Evolutionary conservation across 2,888 invertebrate genomes (phyloP).

Genomic region (Heteromyza rotundicornis): DNA sequence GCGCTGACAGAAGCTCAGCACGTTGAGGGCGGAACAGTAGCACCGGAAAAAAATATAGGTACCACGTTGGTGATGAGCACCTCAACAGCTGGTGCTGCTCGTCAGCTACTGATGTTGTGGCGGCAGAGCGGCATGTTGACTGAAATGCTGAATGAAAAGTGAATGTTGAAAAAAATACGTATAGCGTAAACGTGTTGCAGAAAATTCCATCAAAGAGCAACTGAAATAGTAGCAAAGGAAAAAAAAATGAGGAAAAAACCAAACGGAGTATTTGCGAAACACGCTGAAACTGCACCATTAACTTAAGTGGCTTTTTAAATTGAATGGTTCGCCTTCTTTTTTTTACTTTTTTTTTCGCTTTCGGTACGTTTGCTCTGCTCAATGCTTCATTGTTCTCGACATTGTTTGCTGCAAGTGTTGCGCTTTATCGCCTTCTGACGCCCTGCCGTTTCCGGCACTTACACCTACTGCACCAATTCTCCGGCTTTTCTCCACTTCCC

Average conservation of each 20-base stretch:
- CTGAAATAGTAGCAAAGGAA: no score
- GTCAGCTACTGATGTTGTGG: no score
- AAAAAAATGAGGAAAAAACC: no score
- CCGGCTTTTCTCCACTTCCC: not conserved
- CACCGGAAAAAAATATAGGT: not conserved
- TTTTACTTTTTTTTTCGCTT: no score
- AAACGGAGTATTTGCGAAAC: no score
- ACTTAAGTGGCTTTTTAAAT: slow-evolving; percentile 37
- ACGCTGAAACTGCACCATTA: slow-evolving; percentile 31
- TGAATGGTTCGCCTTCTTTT: slow-evolving; percentile 18
- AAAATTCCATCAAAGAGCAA: no score
- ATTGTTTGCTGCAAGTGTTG: slow-evolving; percentile 11
- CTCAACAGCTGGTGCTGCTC: no score
- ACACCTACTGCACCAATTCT: not conserved
- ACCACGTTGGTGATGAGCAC: no score
- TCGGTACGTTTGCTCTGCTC: not conserved
- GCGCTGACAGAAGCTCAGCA: not conserved
- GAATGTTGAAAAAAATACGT: no score
- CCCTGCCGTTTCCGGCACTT: not conserved
- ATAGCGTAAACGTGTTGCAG: no score
- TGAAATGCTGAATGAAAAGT: no score
- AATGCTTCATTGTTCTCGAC: slow-evolving; percentile 10
- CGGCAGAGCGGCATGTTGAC: no score
- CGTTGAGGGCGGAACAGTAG: not conserved
- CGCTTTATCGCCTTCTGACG: not conserved